These are phyloP conservation scores for Coelopa frigida DNA, from an alignment of 1,140 invertebrate species.

Conservation along the genomic window DNA sequence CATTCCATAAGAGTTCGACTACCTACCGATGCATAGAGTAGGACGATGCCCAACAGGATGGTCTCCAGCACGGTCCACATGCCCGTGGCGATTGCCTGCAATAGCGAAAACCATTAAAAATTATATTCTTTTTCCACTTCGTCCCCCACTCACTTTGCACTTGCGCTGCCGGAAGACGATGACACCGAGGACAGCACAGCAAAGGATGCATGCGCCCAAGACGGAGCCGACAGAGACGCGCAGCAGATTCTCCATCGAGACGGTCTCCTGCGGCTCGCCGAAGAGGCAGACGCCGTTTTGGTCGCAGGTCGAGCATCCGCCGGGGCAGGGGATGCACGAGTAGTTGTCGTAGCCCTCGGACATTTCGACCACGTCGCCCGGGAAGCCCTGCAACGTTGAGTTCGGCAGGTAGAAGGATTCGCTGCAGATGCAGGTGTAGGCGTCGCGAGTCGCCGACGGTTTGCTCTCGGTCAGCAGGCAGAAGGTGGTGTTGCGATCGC, in stretches of 20 bases:
- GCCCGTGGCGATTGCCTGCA: conserved; percentile 69
- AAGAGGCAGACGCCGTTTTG: conserved; percentile 50
- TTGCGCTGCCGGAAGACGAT: conserved; percentile 69
- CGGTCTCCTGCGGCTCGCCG: conserved; percentile 30
- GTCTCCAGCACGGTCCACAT: conserved; percentile 88
- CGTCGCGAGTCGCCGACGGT: conserved; percentile 26
- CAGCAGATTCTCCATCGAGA: conserved; percentile 51
- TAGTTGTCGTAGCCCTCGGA: conserved; percentile 44
- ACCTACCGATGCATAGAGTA: conserved; percentile 80
- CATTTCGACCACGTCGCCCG: conserved; percentile 44
- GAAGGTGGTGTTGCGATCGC: conserved; percentile 44
- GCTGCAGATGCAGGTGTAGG: conserved; percentile 47
- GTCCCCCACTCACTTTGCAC: conserved; percentile 58
- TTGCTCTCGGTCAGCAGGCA: conserved; percentile 37
- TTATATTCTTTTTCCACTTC: conserved; percentile 1
- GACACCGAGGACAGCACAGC: conserved; percentile 60
- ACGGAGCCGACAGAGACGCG: conserved; percentile 61
- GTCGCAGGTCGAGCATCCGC: conserved; percentile 50
- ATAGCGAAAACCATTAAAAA: conserved; percentile 3
- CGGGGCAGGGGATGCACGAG: conserved; percentile 53
- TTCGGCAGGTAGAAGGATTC: conserved; percentile 48
- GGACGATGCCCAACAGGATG: conserved; percentile 72
- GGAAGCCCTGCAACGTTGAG: conserved; percentile 44
- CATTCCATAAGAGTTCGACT: neutral
- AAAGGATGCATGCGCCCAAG: conserved; percentile 64